Base-by-base conservation (phyloP, 2,797 vertebrate species). In the Schizothorax lantsangensis region DNA sequence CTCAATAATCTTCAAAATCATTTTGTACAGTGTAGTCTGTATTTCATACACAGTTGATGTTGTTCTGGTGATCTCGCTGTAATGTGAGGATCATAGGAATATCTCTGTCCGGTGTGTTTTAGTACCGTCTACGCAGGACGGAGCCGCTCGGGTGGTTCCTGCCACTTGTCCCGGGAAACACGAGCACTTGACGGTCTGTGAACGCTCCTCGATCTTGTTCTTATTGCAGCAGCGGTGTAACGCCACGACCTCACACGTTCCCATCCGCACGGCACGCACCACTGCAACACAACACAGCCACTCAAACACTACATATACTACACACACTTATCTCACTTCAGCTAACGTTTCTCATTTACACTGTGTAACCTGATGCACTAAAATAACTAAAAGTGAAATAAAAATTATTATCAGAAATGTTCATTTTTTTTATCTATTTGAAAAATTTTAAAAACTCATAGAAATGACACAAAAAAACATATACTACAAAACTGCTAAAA, bases 121-220 rank as follows among this genome's bases (percentile, higher is more conserved):
- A 19, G 33, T 96, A 99, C 98, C 98, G 91, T 99, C 98, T 84
- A 99, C 98, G 88, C 98, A 99, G 38, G 98, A 99, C 2, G 98
- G 98, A 88, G 97, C 95, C 2, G 98, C 98, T 86, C 97, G 93
- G 21, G 98, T 99, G 88, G 98, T 99, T 90, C 98, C 98, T 21
- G 98, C 98, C 93, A 99, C 98, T 95, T 99, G 98, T 80, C 98
- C 98, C 0, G 98, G 98, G 86, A 99, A 99, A 93, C 98, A 99
- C 94, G 98, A 99, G 89, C 98, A 99, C 95, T 99, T 99, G 89
- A 99, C 98, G 0, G 98, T 99, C 93, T 99, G 98, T 15, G 98
- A 99, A 43, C 98, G 95, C 90, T 99, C 98, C 94, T 99, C 98
- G 91, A 99, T 99, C 94, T 98, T 99, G 95, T 99, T 99, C 95